Conservation (phyloP, 1,140 invertebrate species). For the Macrostomum lignano region DNA sequence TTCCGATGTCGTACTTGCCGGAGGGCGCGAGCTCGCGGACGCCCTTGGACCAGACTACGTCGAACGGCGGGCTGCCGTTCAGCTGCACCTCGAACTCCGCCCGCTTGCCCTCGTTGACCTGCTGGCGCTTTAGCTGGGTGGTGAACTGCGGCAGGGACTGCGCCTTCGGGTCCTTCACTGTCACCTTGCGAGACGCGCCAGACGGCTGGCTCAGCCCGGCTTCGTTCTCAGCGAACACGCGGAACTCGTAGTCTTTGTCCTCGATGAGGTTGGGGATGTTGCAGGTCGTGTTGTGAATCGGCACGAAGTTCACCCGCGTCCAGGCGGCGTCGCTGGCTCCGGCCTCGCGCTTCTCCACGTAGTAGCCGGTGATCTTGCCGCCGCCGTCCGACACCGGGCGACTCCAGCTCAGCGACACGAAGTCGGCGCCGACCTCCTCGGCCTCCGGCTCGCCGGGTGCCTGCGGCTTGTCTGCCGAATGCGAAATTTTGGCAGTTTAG, state of each 20-base stretch:
- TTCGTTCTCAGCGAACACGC: slow-evolving; percentile 75
- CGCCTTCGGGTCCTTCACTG: slow-evolving; percentile 51
- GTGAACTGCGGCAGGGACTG: slow-evolving; percentile 9
- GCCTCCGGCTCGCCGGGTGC: slow-evolving; percentile 63
- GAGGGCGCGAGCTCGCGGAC: slow-evolving; percentile 65
- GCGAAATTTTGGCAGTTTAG: too few species aligned
- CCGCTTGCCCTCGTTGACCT: slow-evolving; percentile 9
- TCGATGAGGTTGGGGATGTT: slow-evolving; percentile 89
- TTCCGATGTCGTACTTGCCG: slow-evolving; percentile 57
- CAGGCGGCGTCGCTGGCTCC: slow-evolving; percentile 55
- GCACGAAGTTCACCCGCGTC: slow-evolving; percentile 59
- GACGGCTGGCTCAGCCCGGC: slow-evolving; percentile 62
- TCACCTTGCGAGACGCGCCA: slow-evolving; percentile 24
- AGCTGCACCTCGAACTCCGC: slow-evolving; percentile 10
- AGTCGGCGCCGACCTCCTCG: slow-evolving; percentile 74
- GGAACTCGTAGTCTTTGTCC: slow-evolving; percentile 79
- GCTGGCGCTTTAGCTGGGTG: slow-evolving; percentile 7
- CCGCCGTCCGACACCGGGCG: slow-evolving; percentile 76
- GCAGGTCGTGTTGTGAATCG: slow-evolving; percentile 56
- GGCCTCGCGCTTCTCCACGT: slow-evolving; percentile 67
- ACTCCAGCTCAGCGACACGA: slow-evolving; percentile 80
- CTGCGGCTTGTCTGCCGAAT: slow-evolving; percentile 62
- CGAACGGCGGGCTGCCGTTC: slow-evolving; percentile 7
- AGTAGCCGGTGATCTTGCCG: slow-evolving; percentile 69
- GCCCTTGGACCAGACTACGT: slow-evolving; percentile 34